Percentiles rank a stretch among this genome's conserved stretches.
Evolutionary conservation across 2,113 vertebrate genomes (phyloP).

Genomic region (Thryonomys swinderianus): DNA sequence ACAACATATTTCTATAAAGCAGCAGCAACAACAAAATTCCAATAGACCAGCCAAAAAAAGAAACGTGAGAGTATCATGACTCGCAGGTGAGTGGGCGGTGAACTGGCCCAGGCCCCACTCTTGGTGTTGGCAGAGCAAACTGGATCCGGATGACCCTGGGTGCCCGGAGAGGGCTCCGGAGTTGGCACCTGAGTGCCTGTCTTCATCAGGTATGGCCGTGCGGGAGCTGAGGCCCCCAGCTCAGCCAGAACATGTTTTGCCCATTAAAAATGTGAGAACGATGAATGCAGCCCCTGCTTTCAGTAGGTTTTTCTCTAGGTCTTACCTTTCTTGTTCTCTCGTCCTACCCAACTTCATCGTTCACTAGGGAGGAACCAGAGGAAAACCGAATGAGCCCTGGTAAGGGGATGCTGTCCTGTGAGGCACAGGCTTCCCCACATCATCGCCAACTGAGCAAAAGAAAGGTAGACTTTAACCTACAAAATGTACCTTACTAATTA

Average conservation of each 20-base stretch:
- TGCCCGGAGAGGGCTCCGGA: too few relatives aligned
- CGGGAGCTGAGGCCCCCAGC: background rate
- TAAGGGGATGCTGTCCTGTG: background rate
- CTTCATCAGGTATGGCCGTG: too few relatives aligned
- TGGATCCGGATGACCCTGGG: too few relatives aligned
- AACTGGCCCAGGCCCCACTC: background rate
- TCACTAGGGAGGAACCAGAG: background rate
- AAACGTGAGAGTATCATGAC: background rate
- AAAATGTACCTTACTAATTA: constrained; percentile 38
- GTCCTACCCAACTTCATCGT: background rate
- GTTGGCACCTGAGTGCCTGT: too few relatives aligned
- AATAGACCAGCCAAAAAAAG: rapidly evolving
- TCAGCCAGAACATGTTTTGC: background rate
- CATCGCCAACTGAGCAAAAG: background rate
- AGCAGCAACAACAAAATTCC: background rate
- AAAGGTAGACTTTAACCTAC: background rate
- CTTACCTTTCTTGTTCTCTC: background rate
- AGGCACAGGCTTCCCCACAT: background rate
- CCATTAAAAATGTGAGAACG: background rate
- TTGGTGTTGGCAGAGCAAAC: too few relatives aligned
- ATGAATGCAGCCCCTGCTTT: background rate
- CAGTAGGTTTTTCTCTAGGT: background rate
- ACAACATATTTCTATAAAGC: background rate
- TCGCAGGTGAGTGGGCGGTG: background rate
- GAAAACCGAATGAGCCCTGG: background rate